Conservation (phyloP, 2,888 invertebrate species). For the Gerris lacustris region DNA sequence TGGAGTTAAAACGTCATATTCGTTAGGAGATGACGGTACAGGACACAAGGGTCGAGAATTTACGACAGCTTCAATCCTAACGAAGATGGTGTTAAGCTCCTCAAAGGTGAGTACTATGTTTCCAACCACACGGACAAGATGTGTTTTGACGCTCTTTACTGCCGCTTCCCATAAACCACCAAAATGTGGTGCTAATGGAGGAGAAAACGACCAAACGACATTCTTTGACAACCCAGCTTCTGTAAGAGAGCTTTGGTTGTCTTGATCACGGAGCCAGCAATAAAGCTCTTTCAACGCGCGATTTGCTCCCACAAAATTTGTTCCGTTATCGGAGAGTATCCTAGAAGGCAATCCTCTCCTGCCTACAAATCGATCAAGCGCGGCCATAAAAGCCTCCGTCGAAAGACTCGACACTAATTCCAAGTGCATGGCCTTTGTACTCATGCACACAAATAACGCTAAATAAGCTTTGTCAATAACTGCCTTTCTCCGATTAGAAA, state of each 20-base stretch:
- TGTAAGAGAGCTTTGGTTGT: neutral
- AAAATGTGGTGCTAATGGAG: slow-evolving; percentile 33
- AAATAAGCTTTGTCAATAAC: slow-evolving; percentile 25
- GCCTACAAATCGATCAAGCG: slow-evolving; percentile 32
- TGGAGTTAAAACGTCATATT: neutral
- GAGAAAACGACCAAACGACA: slow-evolving; percentile 34
- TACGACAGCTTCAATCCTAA: slow-evolving; percentile 19
- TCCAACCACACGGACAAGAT: slow-evolving; percentile 31
- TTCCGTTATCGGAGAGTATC: slow-evolving; percentile 33
- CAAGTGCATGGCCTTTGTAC: slow-evolving; percentile 33
- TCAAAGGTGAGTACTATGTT: slow-evolving; percentile 31
- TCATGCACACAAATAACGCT: slow-evolving; percentile 32
- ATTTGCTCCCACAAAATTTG: slow-evolving; percentile 33
- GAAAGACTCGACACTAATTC: slow-evolving; percentile 32
- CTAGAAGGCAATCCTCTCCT: slow-evolving; percentile 29
- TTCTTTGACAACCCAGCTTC: slow-evolving; percentile 18
- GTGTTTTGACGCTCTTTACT: slow-evolving; percentile 34
- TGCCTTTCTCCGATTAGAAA: neutral
- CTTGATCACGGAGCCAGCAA: neutral
- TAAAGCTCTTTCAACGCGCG: neutral
- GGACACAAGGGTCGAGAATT: neutral
- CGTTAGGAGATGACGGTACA: neutral
- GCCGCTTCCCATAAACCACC: slow-evolving; percentile 35
- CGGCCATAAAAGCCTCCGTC: slow-evolving; percentile 32
- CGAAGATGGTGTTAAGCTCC: slow-evolving; percentile 30